A percentile compares a stretch with the other conserved stretches of the same genome.
phyloP scores from a whole-genome alignment of 2,888 invertebrate genomes.

The Nephrotoma appendiculata region DNA sequence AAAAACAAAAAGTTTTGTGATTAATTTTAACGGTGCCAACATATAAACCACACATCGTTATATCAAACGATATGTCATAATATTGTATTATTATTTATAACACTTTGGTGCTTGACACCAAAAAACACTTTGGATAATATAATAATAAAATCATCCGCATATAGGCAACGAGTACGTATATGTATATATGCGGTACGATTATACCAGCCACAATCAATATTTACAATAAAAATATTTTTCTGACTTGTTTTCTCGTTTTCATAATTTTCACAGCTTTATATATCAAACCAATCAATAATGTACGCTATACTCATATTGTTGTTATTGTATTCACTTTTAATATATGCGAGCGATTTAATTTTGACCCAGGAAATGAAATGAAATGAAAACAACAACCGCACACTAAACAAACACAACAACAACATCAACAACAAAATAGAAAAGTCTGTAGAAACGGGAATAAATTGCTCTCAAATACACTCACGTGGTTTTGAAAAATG shows the following conservation, averaged over 20 bases:
- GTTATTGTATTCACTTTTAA: neutral
- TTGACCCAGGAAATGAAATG: neutral
- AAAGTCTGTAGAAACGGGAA: neutral
- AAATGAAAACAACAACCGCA: neutral
- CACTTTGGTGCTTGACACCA: neutral
- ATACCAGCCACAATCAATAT: neutral
- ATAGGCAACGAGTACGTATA: neutral
- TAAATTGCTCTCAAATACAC: slow-evolving; percentile 1
- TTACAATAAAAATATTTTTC: neutral
- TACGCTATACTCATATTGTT: neutral
- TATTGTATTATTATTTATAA: neutral
- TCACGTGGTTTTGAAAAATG: neutral
- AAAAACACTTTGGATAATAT: neutral
- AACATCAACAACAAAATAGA: neutral
- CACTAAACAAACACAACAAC: neutral
- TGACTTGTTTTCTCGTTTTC: neutral
- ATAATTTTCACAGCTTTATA: neutral
- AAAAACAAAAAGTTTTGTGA: neutral
- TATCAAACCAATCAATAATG: neutral
- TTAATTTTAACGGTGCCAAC: neutral
- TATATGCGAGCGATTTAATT: neutral
- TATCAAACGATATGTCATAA: neutral
- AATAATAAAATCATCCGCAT: neutral
- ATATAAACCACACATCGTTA: neutral
- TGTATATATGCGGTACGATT: neutral